Evolutionary conservation across 2,797 vertebrate species (phyloP), one percentile per base, ranked within the genome.

Genomic region (Alcedo quadribrachys): DNA sequence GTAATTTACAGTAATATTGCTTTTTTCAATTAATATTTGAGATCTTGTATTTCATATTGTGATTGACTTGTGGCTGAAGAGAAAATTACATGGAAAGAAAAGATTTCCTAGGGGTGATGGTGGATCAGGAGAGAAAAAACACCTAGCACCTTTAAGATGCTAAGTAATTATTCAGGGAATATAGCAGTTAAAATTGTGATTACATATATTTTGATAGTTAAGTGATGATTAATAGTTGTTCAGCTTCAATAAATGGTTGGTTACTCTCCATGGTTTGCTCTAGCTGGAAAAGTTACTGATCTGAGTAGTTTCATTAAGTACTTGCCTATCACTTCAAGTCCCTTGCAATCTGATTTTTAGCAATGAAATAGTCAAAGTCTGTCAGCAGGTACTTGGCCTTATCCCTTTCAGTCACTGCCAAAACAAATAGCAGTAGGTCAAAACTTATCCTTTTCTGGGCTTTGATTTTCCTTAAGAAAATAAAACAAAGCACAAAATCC

Each of bases 11-110:
- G 66, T 68, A 90, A 87, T 88, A 82, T 84, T 87, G 69, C 32
- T 77, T 40, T 61, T 82, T 92, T 82, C 81, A 87, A 75, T 81
- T 90, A 88, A 54, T 93, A 87, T 85, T 88, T 81, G 90, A 53
- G 60, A 32, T 71, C 83, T 87, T 81, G 51, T 82, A 71, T n/a
- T 48, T 69, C 46, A 68, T 80, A 75, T 68, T 81, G 46, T 91
- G 83, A 88, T 88, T 92, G 81, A 81, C 89, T 82, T 84, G 33
- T 82, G 62, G 54, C 35, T 68, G 79, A 85, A 66, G 17, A 93
- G 15, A 0, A 8, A 80, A 88, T 54, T 82, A 87, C 92, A 35
- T 81, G 62, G 58, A 90, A 88, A 69, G 18, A 67, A 84, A 81
- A 70, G 40, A 89, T 85, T 95, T 89, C 73, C 79, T 89, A 70